Base-by-base conservation (phyloP, 1,140 invertebrate genomes). In the Drosophila prosaltans region DNA sequence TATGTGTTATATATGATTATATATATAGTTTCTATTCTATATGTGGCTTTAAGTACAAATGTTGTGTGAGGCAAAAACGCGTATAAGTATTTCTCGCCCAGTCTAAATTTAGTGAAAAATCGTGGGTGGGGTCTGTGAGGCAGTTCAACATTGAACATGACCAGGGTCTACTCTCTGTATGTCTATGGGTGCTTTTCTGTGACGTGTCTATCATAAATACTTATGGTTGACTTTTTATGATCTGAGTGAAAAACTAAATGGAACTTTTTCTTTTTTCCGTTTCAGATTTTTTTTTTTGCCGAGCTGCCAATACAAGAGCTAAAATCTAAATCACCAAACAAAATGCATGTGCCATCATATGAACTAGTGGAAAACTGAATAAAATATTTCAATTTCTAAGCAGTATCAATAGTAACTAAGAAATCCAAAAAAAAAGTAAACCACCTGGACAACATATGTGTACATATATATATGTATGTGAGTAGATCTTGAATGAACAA, bases 301-400 rank as follows among this genome's bases (percentile, higher is more conserved):
- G 81, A 51, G 45, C 21, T 51, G 45, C 24, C 45, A 51, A 71
- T 69, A 81, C 65, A 57, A 73, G 40, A 65, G 63, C 58, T 51
- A 51, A 51, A 57, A 67, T 51, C 48, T 64, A 80, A 62, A 43
- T 36, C 72, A 68, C 48, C 51, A 75, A 71, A 78, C 77, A 89
- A 88, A 80, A 88, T 88, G 84, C 63, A 90, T 84, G 84, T 88
- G 84, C 84, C 84, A 84, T 88, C 83, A 64, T 89, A 51, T 26
- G 45, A 16, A 51, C 45, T 51, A 51, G 0, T 80, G 70, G 6
- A 67, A 72, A 57, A 30, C 48, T n/a, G 58, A 36, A 72, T 68
- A 60, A 68, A 43, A 43, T 40, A 76, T 51, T 39, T 70, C 21
- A 61, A 36, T 58, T 40, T 80, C 67, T 67, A 67, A 82, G 72